Evolutionary conservation across 2,113 vertebrate genomes (phyloP).

Genomic region (Opisthocomus hoazin): DNA sequence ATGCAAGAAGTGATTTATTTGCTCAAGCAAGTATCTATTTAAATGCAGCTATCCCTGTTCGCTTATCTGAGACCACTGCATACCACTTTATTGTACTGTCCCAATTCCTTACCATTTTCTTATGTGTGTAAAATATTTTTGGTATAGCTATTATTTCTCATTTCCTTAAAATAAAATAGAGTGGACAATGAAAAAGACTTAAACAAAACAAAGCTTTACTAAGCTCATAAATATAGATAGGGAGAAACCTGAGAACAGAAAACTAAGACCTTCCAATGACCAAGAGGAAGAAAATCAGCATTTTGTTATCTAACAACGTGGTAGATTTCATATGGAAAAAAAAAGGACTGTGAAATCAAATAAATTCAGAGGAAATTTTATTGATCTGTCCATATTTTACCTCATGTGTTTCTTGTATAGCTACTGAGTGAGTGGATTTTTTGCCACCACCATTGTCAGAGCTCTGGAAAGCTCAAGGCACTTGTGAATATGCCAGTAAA

Average conservation of each 20-base stretch:
- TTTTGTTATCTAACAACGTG: neutral
- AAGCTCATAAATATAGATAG: neutral
- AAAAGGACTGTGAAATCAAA: neutral
- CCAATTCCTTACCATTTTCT: neutral
- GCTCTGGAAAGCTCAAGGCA: neutral
- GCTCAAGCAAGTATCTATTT: neutral
- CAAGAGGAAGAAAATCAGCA: neutral
- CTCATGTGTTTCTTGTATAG: neutral
- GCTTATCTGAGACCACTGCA: neutral
- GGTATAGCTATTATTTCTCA: neutral
- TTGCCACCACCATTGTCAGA: neutral
- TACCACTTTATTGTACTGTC: too few relatives aligned
- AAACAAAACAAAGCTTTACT: neutral
- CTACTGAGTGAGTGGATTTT: neutral
- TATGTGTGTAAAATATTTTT: neutral
- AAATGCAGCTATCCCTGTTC: neutral
- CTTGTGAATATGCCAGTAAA: neutral
- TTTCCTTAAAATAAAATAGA: neutral
- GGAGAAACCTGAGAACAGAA: neutral
- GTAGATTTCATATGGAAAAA: neutral
- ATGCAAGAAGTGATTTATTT: neutral
- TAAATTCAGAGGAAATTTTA: neutral
- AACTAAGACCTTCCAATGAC: neutral
- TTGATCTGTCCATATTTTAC: neutral
- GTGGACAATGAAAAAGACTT: neutral